Conservation (phyloP, 2,113 vertebrate genomes). For the Callospermophilus lateralis region DNA sequence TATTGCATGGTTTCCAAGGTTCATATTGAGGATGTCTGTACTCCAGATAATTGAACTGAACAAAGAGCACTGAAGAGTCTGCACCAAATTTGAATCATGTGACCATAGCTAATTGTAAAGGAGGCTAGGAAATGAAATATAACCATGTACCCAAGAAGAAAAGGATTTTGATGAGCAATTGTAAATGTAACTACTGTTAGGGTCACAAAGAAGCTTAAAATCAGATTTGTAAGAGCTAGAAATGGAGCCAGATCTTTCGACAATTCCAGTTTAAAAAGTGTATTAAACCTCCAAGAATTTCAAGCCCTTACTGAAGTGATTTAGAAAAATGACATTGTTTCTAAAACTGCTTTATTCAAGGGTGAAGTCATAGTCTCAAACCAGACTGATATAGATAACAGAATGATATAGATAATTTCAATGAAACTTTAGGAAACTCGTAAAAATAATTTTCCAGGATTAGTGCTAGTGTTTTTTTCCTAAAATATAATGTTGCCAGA, state of each 20-base stretch:
- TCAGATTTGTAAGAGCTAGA: neutral
- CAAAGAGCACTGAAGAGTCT: neutral
- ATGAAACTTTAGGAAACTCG: neutral
- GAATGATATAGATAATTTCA: conserved; percentile 38
- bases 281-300: neutral
- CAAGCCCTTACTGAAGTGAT: neutral
- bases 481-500: neutral
- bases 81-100: neutral
- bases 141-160: neutral
- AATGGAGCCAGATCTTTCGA: neutral
- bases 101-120: neutral
- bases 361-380: neutral
- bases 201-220: neutral
- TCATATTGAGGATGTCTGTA: neutral
- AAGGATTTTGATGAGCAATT: neutral
- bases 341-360: neutral
- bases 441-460: neutral
- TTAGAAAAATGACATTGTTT: neutral
- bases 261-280: neutral
- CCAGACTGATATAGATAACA: neutral
- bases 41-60: neutral
- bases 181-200: neutral
- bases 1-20: neutral
- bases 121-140: neutral
- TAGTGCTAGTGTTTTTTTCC: neutral